Base-by-base conservation (phyloP, 2,113 vertebrate genomes). In the Phalacrocorax brasilianus region DNA sequence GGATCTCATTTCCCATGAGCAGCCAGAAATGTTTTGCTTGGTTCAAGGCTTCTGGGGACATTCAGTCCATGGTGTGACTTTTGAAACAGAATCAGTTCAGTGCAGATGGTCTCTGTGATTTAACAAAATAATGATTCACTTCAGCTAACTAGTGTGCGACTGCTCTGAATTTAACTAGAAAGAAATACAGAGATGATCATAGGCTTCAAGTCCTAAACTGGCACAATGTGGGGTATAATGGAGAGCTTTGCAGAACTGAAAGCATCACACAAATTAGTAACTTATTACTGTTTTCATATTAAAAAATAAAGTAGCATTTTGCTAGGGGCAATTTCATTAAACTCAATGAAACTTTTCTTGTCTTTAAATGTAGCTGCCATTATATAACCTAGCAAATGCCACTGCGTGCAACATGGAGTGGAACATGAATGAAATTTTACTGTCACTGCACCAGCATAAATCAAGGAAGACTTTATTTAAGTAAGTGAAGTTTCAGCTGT, bases 111-210 rank as follows among this genome's bases (percentile, higher is more conserved):
- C 78, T 91, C 62, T 92, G 76, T 45, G 33, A 88, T 93, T 76
- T 93, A 70, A 92, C 72, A 97, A 96, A 97, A 95, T 94, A 93
- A 92, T 93, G 67, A 93, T 92, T 93, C 59, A 73, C 42, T 81
- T 73, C 52, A 88, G n/a, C 77, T 86, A 87, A 87, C 56, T 26
- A 21, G 40, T 33, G 49, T 83, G 62, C 82, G 77, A 47, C 82
- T 74, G 35, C 75, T 91, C 96, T 85, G 81, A 95, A 78, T 86
- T 92, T 90, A 65, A 87, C 70, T 50, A 59, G 79, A 87, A 94
- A 87, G 96, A 93, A 91, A 77, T 80, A 77, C 13, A 90, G 12
- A 56, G 56, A 62, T 65, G 72, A 94, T 96, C 83, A 75, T 53
- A 81, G 50, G 77, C 47, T 91, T 87, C 78, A 72, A 94, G 75